A percentile compares a stretch with the other conserved stretches of the same genome.
Conservation (phyloP, 2,888 invertebrate species). For the Amaurobius ferox region DNA sequence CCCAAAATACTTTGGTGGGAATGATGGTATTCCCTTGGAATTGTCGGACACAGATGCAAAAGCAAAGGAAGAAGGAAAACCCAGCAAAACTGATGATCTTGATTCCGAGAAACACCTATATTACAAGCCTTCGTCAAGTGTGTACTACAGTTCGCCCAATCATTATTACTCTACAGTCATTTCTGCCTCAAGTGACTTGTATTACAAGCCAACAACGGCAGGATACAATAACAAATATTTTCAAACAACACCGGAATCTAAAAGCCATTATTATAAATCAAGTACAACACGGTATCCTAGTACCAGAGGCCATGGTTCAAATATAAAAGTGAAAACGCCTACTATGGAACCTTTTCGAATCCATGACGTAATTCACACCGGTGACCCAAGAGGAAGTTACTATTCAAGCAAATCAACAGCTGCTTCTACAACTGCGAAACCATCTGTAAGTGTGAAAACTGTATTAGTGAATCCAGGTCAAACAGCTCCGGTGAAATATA, state of each 20-base stretch:
- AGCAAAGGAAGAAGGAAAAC: not conserved
- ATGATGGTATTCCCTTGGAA: conserved; percentile 31
- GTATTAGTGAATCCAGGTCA: not conserved
- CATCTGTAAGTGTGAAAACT: not conserved
- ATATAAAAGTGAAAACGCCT: not conserved
- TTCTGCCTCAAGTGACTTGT: not conserved
- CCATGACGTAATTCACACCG: conserved; percentile 20
- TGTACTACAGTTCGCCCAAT: conserved; percentile 7
- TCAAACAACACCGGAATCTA: conserved; percentile 22
- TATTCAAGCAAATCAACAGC: not conserved
- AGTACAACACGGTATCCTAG: conserved; percentile 7
- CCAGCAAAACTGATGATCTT: not conserved
- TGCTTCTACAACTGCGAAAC: not conserved
- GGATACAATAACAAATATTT: not conserved
- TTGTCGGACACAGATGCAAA: not conserved
- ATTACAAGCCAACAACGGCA: not conserved
- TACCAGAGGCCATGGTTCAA: not conserved
- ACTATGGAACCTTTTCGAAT: conserved; percentile 48
- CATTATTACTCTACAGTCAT: not conserved
- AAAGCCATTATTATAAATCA: conserved; percentile 24
- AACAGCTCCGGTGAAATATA: not conserved
- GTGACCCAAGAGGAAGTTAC: not conserved
- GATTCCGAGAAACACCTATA: not conserved
- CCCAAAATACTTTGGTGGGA: not conserved
- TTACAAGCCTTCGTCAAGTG: not conserved